These are phyloP conservation scores for Zhuqinia jingwanae DNA, from an alignment of 2,888 invertebrate species.

Conservation along the genomic window DNA sequence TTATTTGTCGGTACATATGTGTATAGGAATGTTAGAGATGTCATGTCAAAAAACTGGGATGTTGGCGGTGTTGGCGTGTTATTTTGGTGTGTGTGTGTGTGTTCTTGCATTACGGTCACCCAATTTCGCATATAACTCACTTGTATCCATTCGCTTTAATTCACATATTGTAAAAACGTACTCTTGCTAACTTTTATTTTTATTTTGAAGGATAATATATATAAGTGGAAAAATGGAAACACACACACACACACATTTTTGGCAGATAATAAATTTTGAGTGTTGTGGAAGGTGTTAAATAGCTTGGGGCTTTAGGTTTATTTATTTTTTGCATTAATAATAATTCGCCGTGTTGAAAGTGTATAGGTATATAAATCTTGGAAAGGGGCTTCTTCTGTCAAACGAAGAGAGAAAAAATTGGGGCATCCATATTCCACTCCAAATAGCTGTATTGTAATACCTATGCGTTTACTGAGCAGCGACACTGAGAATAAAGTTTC, in stretches of 20 bases:
- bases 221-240: conserved; percentile 38
- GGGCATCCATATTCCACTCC: too few relatives aligned
- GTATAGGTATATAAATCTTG: conserved; percentile 51
- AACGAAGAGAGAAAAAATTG: background rate
- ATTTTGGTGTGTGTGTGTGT: conserved; percentile 32
- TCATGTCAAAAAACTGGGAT: conserved; percentile 22
- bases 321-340: conserved; percentile 34
- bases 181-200: too few relatives aligned
- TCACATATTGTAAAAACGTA: too few relatives aligned
- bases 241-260: too few relatives aligned
- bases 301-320: conserved; percentile 69
- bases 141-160: too few relatives aligned
- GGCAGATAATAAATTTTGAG: conserved; percentile 61
- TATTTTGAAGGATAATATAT: conserved; percentile 22
- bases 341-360: conserved; percentile 52
- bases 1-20: conserved; percentile 55
- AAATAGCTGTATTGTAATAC: too few relatives aligned
- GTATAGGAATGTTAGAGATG: too few relatives aligned
- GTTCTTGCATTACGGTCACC: conserved; percentile 65
- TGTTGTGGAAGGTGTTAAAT: conserved; percentile 63
- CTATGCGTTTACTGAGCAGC: too few relatives aligned
- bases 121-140: conserved; percentile 33
- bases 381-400: conserved; percentile 63
- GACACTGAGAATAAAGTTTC: too few relatives aligned
- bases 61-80: conserved; percentile 44